A percentile compares a stretch with the other conserved stretches of the same genome.
Conservation (phyloP, 2,797 vertebrate species). For the Premnoplex brunnescens region DNA sequence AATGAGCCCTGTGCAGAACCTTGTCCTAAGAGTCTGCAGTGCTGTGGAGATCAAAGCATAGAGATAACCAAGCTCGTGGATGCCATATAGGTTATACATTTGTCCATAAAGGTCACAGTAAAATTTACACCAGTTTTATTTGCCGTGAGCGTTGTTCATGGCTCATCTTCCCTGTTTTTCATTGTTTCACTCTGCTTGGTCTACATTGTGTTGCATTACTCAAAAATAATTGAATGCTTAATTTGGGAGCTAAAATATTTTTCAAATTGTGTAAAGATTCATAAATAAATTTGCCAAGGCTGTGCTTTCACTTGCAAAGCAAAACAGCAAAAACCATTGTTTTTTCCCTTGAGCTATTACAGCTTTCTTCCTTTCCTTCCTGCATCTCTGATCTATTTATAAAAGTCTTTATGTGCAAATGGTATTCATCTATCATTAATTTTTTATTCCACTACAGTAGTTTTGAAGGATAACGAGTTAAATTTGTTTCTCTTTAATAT, state of each 20-base stretch:
- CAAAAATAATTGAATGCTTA: neutral
- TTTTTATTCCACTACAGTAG: constrained; percentile 19
- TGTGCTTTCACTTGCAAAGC: neutral
- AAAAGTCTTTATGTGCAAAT: neutral
- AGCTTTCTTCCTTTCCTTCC: neutral
- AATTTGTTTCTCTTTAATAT: neutral
- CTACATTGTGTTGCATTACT: neutral
- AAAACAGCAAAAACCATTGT: neutral
- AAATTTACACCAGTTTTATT: neutral
- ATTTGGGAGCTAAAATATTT: neutral
- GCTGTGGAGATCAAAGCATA: neutral
- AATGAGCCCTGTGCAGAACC: neutral
- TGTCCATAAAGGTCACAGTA: neutral
- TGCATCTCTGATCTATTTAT: constrained; percentile 34
- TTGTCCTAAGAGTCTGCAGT: neutral
- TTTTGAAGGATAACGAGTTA: constrained; percentile 27
- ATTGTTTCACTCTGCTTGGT: neutral
- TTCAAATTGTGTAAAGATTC: neutral
- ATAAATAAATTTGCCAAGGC: neutral
- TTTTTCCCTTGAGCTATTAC: neutral
- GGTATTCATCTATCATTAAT: neutral
- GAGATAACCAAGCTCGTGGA: neutral
- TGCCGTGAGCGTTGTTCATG: neutral
- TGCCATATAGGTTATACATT: neutral
- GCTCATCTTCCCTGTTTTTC: neutral